Percentiles rank a stretch among this genome's conserved stretches.
Conservation (phyloP, 2,888 invertebrate species). For the Caenorhabditis angaria region DNA sequence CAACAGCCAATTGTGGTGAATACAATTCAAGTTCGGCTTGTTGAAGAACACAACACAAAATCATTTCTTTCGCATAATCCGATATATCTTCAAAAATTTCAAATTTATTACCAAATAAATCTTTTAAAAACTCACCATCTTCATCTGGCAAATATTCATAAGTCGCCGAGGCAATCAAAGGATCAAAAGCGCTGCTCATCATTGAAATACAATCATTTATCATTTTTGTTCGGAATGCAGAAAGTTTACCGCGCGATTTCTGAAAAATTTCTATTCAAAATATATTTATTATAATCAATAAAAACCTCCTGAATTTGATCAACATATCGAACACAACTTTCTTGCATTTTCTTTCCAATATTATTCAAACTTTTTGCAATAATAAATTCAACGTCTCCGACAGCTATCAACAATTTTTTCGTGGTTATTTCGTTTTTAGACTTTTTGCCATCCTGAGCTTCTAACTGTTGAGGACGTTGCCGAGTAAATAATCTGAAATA, state of each 20-base stretch:
- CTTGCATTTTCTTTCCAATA: conserved; percentile 63
- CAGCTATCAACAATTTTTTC: conserved; percentile 65
- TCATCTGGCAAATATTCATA: conserved; percentile 64
- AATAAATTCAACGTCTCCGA: conserved; percentile 70
- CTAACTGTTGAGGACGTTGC: conserved; percentile 30
- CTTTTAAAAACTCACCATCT: conserved; percentile 37
- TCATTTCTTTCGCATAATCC: conserved; percentile 70
- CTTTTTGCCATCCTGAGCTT: conserved; percentile 9
- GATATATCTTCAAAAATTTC: conserved; percentile 59
- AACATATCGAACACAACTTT: conserved; percentile 65
- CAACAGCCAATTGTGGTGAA: conserved; percentile 61
- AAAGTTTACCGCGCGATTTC: conserved; percentile 60
- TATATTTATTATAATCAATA: not conserved
- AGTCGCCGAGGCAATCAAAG: conserved; percentile 54
- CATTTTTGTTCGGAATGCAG: conserved; percentile 56
- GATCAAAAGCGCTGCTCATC: conserved; percentile 57
- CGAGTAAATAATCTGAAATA: conserved; percentile 28
- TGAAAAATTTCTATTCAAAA: conserved; percentile 19
- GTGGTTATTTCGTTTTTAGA: conserved; percentile 43
- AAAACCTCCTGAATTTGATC: conserved; percentile 67
- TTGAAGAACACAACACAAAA: conserved; percentile 69
- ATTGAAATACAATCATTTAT: conserved; percentile 61
- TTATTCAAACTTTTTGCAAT: conserved; percentile 60
- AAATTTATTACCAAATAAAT: not conserved
- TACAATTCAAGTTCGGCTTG: conserved; percentile 68